Evolutionary conservation across 2,113 vertebrate species (phyloP).

Genomic region (Mobula birostris): DNA sequence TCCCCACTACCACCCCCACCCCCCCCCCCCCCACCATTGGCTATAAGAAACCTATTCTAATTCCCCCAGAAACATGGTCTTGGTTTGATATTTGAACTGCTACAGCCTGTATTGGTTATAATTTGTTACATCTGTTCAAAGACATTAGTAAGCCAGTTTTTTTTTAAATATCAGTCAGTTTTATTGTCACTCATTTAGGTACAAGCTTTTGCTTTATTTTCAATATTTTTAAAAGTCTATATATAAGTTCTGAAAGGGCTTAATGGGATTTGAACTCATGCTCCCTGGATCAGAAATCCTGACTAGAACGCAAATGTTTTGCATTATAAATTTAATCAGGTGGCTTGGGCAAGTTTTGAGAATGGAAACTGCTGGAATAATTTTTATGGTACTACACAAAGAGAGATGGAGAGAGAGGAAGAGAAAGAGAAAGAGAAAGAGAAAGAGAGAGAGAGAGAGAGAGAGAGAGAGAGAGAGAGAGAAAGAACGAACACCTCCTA

Average conservation of each 20-base stretch:
- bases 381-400: not conserved
- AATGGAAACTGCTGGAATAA: not conserved
- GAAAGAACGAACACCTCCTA: not conserved
- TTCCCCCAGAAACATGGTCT: not conserved
- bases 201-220: not conserved
- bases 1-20: too few relatives aligned
- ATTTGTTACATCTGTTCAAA: not conserved
- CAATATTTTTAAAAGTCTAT: not conserved
- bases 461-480: not conserved
- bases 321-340: not conserved
- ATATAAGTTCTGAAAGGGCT: not conserved
- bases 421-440: too few relatives aligned
- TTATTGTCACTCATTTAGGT: not conserved
- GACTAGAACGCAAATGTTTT: not conserved
- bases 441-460: not conserved
- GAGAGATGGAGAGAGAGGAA: not conserved
- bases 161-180: not conserved
- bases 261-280: not conserved
- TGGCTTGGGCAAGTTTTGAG: not conserved
- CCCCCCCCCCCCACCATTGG: too few relatives aligned
- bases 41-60: not conserved
- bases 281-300: not conserved
- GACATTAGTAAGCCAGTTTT: not conserved
- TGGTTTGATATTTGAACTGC: not conserved
- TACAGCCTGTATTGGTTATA: not conserved